Evolutionary conservation across 2,113 vertebrate species (phyloP).

Genomic region (Burhinus oedicnemus): DNA sequence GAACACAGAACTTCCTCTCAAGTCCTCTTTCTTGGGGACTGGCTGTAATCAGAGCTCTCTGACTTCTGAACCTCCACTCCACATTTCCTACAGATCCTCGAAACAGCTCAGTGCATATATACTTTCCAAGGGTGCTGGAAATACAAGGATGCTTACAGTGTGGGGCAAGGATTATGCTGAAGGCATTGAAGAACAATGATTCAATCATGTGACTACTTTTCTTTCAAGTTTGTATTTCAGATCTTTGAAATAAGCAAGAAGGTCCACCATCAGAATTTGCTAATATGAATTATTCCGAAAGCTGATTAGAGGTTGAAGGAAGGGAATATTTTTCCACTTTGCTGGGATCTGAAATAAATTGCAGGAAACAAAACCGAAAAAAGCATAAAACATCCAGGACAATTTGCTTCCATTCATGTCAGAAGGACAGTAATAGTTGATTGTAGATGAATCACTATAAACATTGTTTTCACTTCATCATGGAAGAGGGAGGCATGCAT

Average conservation of each 20-base stretch:
- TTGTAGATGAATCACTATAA: not conserved
- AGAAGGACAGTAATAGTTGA: not conserved
- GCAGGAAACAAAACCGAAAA: not conserved
- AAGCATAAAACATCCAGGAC: not conserved
- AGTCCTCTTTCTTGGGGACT: not conserved
- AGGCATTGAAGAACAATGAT: not conserved
- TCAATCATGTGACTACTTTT: not conserved
- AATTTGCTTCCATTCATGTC: not conserved
- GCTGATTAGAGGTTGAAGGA: not conserved
- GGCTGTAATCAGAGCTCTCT: not conserved
- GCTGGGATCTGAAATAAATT: not conserved
- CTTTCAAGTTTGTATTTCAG: not conserved
- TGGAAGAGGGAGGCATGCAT: not conserved
- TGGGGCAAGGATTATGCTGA: not conserved
- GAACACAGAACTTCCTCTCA: not conserved
- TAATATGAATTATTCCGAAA: not conserved
- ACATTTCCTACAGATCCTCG: not conserved
- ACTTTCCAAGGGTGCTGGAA: not conserved
- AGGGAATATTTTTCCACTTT: not conserved
- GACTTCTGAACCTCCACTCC: not conserved
- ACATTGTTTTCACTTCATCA: not conserved
- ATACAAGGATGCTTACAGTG: not conserved
- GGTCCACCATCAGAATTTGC: not conserved
- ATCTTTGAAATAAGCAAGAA: not conserved
- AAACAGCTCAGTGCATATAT: not conserved